Conservation (phyloP, 1,140 invertebrate species). For the Rhynchophorus ferrugineus region DNA sequence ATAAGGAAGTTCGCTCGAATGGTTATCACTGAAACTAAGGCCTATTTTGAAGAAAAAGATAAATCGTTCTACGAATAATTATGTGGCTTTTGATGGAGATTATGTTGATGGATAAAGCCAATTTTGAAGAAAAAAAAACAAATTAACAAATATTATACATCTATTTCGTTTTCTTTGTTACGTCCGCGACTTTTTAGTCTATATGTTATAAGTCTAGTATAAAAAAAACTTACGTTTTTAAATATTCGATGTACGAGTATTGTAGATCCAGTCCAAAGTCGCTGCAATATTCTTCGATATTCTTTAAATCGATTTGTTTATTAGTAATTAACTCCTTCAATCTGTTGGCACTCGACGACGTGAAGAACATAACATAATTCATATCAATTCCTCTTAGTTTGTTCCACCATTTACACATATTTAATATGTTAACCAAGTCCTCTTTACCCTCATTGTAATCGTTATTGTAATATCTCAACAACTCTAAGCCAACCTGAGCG, state of each 20-base stretch:
- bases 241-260: conserved; percentile 25
- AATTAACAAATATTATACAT: no score
- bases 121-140: no score
- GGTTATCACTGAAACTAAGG: no score
- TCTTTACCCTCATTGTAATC: neutral
- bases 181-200: no score
- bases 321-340: conserved; percentile 25
- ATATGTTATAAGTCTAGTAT: no score
- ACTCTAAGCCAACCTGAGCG: conserved; percentile 5
- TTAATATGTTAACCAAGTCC: conserved; percentile 3
- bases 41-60: no score
- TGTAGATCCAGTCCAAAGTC: conserved; percentile 31
- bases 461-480: neutral
- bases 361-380: conserved; percentile 27
- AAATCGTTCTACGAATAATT: no score
- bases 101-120: no score
- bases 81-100: no score
- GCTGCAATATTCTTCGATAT: conserved; percentile 25
- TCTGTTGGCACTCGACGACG: conserved; percentile 12
- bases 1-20: no score
- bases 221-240: conserved; percentile 23
- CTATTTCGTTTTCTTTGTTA: no score
- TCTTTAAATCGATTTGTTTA: conserved; percentile 17
- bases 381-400: conserved; percentile 14
- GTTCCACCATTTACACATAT: conserved; percentile 31